Evolutionary conservation across 2,113 vertebrate species (phyloP).

Genomic region (Steatornis caripensis): DNA sequence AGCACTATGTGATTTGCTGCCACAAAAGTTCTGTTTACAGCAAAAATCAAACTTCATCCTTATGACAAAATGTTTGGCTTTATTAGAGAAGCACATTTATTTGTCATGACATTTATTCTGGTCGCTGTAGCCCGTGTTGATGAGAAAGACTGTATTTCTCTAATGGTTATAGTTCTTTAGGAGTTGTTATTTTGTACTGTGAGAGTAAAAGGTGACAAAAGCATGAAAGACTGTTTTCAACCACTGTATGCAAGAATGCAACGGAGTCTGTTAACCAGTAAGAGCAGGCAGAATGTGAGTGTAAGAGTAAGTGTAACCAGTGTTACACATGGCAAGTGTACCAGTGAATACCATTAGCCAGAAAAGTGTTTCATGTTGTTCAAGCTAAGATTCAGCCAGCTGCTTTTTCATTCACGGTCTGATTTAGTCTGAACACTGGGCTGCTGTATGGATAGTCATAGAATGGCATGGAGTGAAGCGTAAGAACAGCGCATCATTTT

Average conservation of each 20-base stretch:
- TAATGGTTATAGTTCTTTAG: not conserved
- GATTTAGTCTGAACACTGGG: not conserved
- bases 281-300: not conserved
- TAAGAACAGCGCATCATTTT: not conserved
- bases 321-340: fast-evolving
- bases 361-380: not conserved
- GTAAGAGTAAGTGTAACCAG: no score
- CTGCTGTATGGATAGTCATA: not conserved
- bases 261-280: no score
- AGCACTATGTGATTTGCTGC: not conserved
- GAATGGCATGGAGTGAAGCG: not conserved
- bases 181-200: not conserved
- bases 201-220: not conserved
- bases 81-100: not conserved
- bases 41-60: not conserved
- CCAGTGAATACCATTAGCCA: no score
- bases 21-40: not conserved
- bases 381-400: not conserved
- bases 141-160: not conserved
- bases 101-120: not conserved
- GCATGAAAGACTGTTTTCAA: not conserved
- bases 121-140: not conserved
- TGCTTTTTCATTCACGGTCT: not conserved
- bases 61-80: not conserved
- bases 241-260: fast-evolving